Conservation (phyloP, 2,888 invertebrate genomes). For the Leptinotarsa tumamoca region DNA sequence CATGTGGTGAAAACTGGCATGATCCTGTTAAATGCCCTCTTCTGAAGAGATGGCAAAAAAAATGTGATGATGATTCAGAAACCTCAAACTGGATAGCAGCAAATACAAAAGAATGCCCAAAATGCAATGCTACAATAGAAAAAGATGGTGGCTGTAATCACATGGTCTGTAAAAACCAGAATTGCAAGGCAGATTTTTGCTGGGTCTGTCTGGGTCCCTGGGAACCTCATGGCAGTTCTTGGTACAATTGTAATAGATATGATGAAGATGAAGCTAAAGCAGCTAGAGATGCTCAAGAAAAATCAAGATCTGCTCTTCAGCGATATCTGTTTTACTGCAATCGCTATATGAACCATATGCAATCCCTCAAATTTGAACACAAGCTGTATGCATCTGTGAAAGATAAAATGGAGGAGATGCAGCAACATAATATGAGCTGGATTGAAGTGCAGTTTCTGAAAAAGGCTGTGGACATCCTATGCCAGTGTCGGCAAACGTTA, state of each 20-base stretch:
- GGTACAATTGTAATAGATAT: constrained; percentile 71
- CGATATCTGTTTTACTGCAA: constrained; percentile 98
- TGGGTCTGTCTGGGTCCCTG: constrained; percentile 99
- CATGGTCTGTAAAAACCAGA: constrained; percentile 98
- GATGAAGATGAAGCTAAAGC: constrained; percentile 98
- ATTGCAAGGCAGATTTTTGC: constrained; percentile 98
- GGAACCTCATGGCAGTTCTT: constrained; percentile 98
- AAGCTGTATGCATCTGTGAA: constrained; percentile 96
- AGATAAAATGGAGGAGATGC: constrained; percentile 99
- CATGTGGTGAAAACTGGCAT: constrained; percentile 98
- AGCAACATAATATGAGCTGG: constrained; percentile 99
- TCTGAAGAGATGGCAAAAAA: constrained; percentile 97
- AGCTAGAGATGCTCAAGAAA: constrained; percentile 96
- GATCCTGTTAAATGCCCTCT: constrained; percentile 96
- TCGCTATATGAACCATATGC: constrained; percentile 98
- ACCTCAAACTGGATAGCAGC: constrained; percentile 99
- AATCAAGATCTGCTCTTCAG: constrained; percentile 94
- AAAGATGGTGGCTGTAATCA: constrained; percentile 99
- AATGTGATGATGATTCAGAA: constrained; percentile 99
- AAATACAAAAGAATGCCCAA: constrained; percentile 99
- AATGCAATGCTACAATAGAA: constrained; percentile 96
- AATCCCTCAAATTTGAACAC: constrained; percentile 97
- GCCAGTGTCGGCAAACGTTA: constrained; percentile 96
- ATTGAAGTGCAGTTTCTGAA: constrained; percentile 99
- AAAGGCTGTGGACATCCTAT: constrained; percentile 97